Base-by-base conservation (phyloP, 2,113 vertebrate genomes). In the Phylloscopus trochilus region DNA sequence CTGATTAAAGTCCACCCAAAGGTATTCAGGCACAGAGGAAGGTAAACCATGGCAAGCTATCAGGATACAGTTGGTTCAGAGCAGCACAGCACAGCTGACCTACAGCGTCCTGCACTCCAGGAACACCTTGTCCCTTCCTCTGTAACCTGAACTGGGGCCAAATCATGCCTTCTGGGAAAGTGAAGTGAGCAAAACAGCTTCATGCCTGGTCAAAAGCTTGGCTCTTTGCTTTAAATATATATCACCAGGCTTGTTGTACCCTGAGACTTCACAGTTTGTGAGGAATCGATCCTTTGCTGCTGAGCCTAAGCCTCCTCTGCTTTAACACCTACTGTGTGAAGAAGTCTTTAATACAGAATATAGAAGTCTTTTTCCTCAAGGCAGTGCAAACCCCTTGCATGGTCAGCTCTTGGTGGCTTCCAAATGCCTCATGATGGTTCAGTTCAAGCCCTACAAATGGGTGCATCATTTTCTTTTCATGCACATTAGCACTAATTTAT, bases 71-170 rank as follows among this genome's bases (percentile, higher is more conserved):
- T 22, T 0, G 0, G 72, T 44, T 68, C 64, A 76, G 66, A 82
- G 51, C 52, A 68, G 72, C 69, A 41, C 20, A 68, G 69, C 69
- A 70, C 87, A 70, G 84, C 58, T 86, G 91, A 94, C 63, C 51
- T 91, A 55, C 79, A 70, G 63, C 6, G 21, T 41, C 67, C 92
- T 68, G 88, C 85, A 46, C 68, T 95, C 82, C 28, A 97, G 90
- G 72, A 95, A 92, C 90, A 88, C 2, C 30, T 8, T 85, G 94
- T 95, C 52, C 90, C 60, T 69, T 70, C 24, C 84, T 74, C 82
- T 47, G 63, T 37, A 68, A 93, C 58, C 67, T 95, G 91, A 95
- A 76, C 70, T 7, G 46, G 11, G 23, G 63, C 70, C 66, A 90
- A 63, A 79, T 17, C 41, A 80, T 15, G 2, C 23, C 62, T 31